Evolutionary conservation across 1,140 invertebrate genomes (phyloP).

Genomic region (Lordiphosa mommai): DNA sequence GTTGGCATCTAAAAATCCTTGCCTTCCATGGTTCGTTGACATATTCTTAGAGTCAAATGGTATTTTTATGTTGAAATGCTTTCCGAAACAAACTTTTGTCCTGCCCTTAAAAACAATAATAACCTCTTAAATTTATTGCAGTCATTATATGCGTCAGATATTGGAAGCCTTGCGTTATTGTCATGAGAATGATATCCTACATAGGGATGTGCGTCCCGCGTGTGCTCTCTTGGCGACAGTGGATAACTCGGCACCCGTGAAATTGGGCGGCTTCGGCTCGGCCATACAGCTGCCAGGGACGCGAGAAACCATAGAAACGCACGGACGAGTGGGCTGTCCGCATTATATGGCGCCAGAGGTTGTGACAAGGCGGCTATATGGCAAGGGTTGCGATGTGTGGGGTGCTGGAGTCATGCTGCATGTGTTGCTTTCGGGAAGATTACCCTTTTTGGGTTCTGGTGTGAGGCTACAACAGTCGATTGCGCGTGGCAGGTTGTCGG

Average conservation of each 20-base stretch:
- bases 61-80: no score
- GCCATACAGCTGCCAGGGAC: slow-evolving; percentile 93
- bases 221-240: slow-evolving; percentile 95
- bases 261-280: slow-evolving; percentile 98
- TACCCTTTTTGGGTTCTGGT: slow-evolving; percentile 96
- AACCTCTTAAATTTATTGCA: slow-evolving; percentile 77
- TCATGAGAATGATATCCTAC: slow-evolving; percentile 98
- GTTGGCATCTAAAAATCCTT: no score
- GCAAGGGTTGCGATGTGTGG: slow-evolving; percentile 98
- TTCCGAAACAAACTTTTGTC: no score
- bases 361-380: slow-evolving; percentile 93
- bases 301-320: slow-evolving; percentile 85
- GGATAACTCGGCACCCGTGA: slow-evolving; percentile 98
- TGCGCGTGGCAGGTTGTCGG: slow-evolving; percentile 90
- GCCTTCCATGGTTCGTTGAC: no score
- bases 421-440: slow-evolving; percentile 93
- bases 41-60: no score
- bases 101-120: background rate
- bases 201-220: slow-evolving; percentile 96
- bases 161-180: slow-evolving; percentile 96
- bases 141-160: slow-evolving; percentile 99
- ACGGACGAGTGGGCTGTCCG: slow-evolving; percentile 94
- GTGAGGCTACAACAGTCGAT: slow-evolving; percentile 95
- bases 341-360: slow-evolving; percentile 99
- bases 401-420: slow-evolving; percentile 96